Evolutionary conservation across 1,140 invertebrate genomes (phyloP), one percentile per base, ranked within the genome.

Genomic region (Drosophila triauraria): DNA sequence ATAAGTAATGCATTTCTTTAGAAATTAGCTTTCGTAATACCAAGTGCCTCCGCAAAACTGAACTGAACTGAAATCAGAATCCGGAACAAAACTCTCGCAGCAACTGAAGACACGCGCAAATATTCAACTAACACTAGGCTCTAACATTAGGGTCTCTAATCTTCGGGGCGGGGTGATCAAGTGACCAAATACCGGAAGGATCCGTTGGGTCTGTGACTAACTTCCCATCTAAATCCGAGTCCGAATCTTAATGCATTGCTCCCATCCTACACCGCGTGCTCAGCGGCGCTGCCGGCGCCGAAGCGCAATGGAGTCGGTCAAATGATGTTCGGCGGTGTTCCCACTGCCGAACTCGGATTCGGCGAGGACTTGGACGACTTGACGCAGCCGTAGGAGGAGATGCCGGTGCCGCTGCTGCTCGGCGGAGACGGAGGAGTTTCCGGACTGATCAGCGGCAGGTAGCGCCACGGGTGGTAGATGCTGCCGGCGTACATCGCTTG

Each of bases 241-340:
- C 12, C 58, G 20, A 40, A 23, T 58, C 12, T 40, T n/a, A 44
- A 12, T 47, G 58, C 9, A 25, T 30, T 8, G n/a, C 23, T 27
- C 35, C 23, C 23, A 27, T 74, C 48, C 70, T 81, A 93, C 44
- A 93, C 90, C 76, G 91, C 88, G 57, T 91, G 91, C 75, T 93
- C 85, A 25, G 78, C 92, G 60, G 81, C 80, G 30, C 71, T 60
- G 68, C 70, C 81, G 46, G 92, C 84, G 75, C 92, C 84, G 68
- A 81, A 93, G 77, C 92, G 91, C 77, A 93, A 57, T 23, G 92
- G 92, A 91, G 92, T 93, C 81, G 92, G 92, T 93, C 92, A 93
- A 90, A 93, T 93, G 50, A 93, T 92, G 69, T 90, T 93, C 8
- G 91, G 80, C 42, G 91, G 79, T 20, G 51, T 23, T 38, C 51